Percentiles rank a stretch among this genome's conserved stretches.
phyloP scores from a whole-genome alignment of 2,888 invertebrate species.

The Gastrophysa polygoni region DNA sequence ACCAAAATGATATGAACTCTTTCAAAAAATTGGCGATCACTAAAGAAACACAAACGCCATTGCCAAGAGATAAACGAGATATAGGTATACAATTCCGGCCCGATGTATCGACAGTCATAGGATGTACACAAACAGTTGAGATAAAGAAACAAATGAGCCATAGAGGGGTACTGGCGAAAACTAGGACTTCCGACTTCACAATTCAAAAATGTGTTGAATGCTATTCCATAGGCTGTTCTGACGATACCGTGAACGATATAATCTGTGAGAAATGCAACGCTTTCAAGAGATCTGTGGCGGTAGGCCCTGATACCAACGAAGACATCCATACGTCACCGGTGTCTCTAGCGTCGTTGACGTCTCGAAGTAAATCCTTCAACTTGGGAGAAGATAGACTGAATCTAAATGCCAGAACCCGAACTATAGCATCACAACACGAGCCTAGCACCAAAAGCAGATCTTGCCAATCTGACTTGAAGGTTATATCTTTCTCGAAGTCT shows the following conservation, averaged over 20 bases:
- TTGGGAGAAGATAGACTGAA: slow-evolving; percentile 63
- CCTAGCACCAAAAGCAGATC: slow-evolving; percentile 45
- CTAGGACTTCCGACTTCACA: slow-evolving; percentile 54
- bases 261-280: slow-evolving; percentile 62
- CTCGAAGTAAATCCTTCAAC: slow-evolving; percentile 66
- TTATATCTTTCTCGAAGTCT: slow-evolving; percentile 46
- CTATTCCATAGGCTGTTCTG: slow-evolving; percentile 61
- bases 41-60: slow-evolving; percentile 49
- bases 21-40: slow-evolving; percentile 34
- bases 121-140: slow-evolving; percentile 47
- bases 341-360: slow-evolving; percentile 60
- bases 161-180: slow-evolving; percentile 29
- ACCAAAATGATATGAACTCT: slow-evolving; percentile 32
- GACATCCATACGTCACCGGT: slow-evolving; percentile 52
- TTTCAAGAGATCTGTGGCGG: slow-evolving; percentile 63
- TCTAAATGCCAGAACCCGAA: slow-evolving; percentile 58
- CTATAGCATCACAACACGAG: slow-evolving; percentile 56
- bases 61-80: slow-evolving; percentile 40
- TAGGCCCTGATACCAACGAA: slow-evolving; percentile 61
- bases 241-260: slow-evolving; percentile 59
- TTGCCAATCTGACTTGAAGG: slow-evolving; percentile 49
- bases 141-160: slow-evolving; percentile 25
- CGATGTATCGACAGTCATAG: too few relatives aligned
- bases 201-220: slow-evolving; percentile 56
- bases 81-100: slow-evolving; percentile 44